phyloP scores from a whole-genome alignment of 2,797 vertebrate species.

The Chrosomus eos region DNA sequence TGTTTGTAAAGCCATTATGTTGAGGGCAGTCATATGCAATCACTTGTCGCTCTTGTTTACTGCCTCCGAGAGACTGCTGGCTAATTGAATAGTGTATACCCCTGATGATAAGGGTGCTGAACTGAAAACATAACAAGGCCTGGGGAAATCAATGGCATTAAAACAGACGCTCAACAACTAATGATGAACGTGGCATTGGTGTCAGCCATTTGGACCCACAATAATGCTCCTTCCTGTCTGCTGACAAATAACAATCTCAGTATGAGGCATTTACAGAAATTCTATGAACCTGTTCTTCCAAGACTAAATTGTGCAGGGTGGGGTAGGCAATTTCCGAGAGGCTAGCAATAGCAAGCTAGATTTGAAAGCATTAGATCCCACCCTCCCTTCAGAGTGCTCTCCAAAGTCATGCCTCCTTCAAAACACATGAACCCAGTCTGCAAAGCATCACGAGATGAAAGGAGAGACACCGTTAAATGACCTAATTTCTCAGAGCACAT shows the following conservation, averaged over 20 bases:
- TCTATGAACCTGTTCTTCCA: neutral
- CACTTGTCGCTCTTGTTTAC: conserved; percentile 66
- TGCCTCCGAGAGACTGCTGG: conserved; percentile 60
- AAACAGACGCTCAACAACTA: conserved; percentile 44
- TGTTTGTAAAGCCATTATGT: conserved; percentile 40
- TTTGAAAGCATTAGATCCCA: neutral
- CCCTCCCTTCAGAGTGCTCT: too few relatives aligned
- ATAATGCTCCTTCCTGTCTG: neutral
- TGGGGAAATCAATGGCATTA: conserved; percentile 70
- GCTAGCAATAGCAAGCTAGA: neutral
- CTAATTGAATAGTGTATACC: conserved; percentile 66
- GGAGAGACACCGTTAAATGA: too few relatives aligned
- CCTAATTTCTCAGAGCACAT: too few relatives aligned
- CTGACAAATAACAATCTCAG: conserved; percentile 14
- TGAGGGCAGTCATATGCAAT: conserved; percentile 59
- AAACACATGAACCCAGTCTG: neutral
- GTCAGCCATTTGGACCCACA: neutral
- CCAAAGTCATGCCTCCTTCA: neutral
- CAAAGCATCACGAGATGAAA: neutral
- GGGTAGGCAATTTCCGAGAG: neutral
- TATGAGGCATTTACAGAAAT: neutral
- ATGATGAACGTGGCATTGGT: conserved; percentile 16
- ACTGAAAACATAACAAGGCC: conserved; percentile 52
- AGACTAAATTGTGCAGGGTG: neutral
- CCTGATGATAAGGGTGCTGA: conserved; percentile 50